phyloP scores from a whole-genome alignment of 2,888 invertebrate species.

The Cotesia congregata region DNA sequence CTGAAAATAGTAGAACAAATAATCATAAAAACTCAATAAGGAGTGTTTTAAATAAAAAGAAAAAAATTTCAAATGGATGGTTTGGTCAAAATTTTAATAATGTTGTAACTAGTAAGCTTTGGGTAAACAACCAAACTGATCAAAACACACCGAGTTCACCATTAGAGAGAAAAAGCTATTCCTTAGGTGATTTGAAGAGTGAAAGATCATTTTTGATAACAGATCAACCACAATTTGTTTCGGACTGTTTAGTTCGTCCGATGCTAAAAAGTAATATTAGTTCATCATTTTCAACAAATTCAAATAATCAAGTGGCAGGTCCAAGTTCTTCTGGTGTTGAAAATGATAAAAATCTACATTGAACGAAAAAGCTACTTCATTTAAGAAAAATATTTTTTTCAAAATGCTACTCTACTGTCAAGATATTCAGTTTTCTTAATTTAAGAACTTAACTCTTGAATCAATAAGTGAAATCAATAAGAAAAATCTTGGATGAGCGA shows the following conservation, averaged over 20 bases:
- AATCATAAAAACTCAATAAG: constrained; percentile 36
- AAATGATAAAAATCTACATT: not conserved
- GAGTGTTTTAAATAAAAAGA: constrained; percentile 40
- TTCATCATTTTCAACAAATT: not conserved
- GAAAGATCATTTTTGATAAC: constrained; percentile 49
- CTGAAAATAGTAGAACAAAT: constrained; percentile 35
- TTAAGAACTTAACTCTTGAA: too few species aligned
- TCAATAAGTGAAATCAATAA: too few species aligned
- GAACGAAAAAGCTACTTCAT: not conserved
- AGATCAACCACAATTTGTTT: not conserved
- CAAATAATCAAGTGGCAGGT: not conserved
- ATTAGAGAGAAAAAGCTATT: constrained; percentile 27
- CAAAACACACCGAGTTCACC: constrained; percentile 37
- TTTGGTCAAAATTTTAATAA: constrained; percentile 19
- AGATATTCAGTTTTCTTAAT: too few species aligned
- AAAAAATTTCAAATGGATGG: constrained; percentile 38
- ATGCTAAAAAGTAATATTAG: not conserved
- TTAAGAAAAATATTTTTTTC: too few species aligned
- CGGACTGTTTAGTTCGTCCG: not conserved
- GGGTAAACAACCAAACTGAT: constrained; percentile 40
- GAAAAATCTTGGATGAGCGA: too few species aligned
- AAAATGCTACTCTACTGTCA: too few species aligned
- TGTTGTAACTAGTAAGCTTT: constrained; percentile 35
- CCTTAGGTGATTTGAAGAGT: constrained; percentile 43
- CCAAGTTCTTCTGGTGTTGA: constrained; percentile 3